These are phyloP conservation scores for Eucidaris tribuloides DNA, from an alignment of 35 echinoderm and acorn worm genomes.

Conservation along the genomic window DNA sequence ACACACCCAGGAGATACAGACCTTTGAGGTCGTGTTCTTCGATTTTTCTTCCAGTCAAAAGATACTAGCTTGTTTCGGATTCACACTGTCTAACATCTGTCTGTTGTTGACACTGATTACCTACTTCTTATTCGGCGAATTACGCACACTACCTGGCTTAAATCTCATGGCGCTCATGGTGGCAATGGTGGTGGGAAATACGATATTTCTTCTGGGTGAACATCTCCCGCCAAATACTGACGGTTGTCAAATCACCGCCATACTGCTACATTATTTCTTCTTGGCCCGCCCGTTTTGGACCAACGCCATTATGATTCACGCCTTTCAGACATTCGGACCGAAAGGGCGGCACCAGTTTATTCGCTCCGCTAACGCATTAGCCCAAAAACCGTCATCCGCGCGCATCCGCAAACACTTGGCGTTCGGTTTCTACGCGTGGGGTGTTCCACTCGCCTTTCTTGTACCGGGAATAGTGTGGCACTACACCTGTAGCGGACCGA, in stretches of 20 bases:
- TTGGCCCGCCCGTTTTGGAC: constrained; percentile 72
- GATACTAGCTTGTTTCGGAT: constrained; percentile 43
- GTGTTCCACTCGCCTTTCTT: constrained; percentile 38
- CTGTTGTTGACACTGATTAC: constrained; percentile 68
- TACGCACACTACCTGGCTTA: constrained; percentile 77
- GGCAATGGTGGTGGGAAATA: constrained; percentile 38
- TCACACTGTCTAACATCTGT: constrained; percentile 37
- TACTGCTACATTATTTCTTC: constrained; percentile 72
- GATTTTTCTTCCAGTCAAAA: constrained; percentile 68
- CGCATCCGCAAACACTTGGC: constrained; percentile 21
- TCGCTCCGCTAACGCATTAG: constrained; percentile 6
- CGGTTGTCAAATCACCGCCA: constrained; percentile 45
- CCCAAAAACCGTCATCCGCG: background rate
- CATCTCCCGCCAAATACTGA: background rate
- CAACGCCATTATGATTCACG: constrained; percentile 70
- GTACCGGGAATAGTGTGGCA: constrained; percentile 35
- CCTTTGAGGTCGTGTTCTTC: constrained; percentile 66
- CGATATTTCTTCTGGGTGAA: constrained; percentile 34
- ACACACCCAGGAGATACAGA: constrained; percentile 25
- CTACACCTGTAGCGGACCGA: constrained; percentile 37
- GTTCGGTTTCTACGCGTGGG: constrained; percentile 74
- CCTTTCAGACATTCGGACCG: constrained; percentile 76
- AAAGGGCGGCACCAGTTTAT: background rate
- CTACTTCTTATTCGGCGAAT: constrained; percentile 61
- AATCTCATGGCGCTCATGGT: constrained; percentile 66